Conservation (phyloP, 2,113 vertebrate species). For the Nettapus auritus region DNA sequence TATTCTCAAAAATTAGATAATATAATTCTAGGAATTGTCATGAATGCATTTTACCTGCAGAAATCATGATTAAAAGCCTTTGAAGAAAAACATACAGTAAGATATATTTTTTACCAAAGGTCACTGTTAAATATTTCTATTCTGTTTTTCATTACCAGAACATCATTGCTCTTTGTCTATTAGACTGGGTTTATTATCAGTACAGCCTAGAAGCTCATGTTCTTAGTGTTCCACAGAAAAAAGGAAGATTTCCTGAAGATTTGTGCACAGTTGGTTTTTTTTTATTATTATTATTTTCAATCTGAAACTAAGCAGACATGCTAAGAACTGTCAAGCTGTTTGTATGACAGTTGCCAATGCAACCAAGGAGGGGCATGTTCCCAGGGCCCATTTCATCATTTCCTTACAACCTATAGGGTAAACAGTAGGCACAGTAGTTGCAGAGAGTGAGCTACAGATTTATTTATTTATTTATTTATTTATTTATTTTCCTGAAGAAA, state of each 20-base stretch:
- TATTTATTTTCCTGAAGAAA: neutral
- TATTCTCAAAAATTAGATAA: conserved; percentile 44
- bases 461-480: neutral
- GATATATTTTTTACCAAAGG: conserved; percentile 26
- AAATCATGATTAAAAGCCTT: conserved; percentile 15
- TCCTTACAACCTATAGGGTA: neutral
- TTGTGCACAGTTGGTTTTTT: neutral
- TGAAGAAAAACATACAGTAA: conserved; percentile 23
- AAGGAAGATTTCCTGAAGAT: neutral
- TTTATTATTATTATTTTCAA: neutral
- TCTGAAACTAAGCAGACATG: neutral
- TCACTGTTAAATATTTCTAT: neutral
- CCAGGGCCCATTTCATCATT: neutral
- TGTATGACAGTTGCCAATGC: neutral
- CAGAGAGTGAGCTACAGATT: neutral
- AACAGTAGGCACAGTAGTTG: neutral
- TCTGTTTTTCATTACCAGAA: neutral
- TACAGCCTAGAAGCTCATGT: neutral
- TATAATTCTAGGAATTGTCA: conserved; percentile 41
- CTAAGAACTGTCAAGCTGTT: neutral
- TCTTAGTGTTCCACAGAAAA: neutral
- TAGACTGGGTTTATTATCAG: neutral
- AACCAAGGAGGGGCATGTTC: neutral
- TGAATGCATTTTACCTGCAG: conserved; percentile 27
- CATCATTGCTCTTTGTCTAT: neutral